A percentile compares a stretch with the other conserved stretches of the same genome.
These are phyloP conservation scores for Diceros bicornis DNA, from an alignment of 2,797 vertebrate species.

Conservation along the genomic window DNA sequence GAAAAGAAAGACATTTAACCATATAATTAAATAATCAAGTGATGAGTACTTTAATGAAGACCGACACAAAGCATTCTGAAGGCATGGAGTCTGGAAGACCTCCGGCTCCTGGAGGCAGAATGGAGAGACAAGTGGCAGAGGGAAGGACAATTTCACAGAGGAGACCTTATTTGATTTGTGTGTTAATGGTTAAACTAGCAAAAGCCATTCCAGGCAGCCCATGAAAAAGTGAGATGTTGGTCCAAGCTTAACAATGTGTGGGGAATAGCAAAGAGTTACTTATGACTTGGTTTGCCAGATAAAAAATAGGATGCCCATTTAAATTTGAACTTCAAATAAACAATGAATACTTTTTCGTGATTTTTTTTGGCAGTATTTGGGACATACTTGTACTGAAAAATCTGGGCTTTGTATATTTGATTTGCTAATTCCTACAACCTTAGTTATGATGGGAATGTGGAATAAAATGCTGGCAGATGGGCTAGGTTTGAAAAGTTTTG, in stretches of 20 bases:
- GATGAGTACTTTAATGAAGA: conserved; percentile 19
- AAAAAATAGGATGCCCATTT: not conserved
- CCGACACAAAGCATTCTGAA: not conserved
- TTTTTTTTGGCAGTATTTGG: not conserved
- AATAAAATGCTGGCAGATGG: not conserved
- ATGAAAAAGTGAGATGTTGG: not conserved
- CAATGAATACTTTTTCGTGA: not conserved
- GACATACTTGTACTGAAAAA: not conserved
- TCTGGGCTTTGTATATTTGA: not conserved
- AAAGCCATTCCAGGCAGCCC: not conserved
- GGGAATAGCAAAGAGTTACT: not conserved
- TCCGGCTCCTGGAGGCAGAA: not conserved
- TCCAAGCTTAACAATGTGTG: not conserved
- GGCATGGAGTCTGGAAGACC: not conserved
- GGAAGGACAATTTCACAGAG: not conserved
- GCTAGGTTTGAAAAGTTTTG: not conserved
- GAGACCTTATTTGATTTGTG: not conserved
- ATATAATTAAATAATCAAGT: conserved; percentile 19
- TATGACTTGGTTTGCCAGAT: not conserved
- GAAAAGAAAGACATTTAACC: conserved; percentile 27
- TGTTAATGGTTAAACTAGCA: not conserved
- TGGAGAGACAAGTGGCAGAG: not conserved
- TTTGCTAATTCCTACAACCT: conserved; percentile 8
- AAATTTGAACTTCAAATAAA: conserved; percentile 15
- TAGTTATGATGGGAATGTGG: not conserved